These are phyloP conservation scores for Puffinus mauretanicus DNA, from an alignment of 2,113 vertebrate genomes.

Conservation along the genomic window DNA sequence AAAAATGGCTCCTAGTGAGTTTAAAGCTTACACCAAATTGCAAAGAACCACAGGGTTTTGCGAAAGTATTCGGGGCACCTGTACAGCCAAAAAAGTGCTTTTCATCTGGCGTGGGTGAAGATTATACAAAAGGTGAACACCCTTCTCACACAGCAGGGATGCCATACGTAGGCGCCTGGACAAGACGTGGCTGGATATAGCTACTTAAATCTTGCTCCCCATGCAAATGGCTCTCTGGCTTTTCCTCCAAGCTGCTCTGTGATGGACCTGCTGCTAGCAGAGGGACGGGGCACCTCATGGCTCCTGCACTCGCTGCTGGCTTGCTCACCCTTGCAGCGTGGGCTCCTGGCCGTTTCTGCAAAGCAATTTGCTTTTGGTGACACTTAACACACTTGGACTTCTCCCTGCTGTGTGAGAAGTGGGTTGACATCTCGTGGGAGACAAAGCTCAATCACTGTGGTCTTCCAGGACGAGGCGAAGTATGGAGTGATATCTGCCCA, in stretches of 20 bases:
- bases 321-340: not conserved
- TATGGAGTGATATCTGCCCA: not conserved
- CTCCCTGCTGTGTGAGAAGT: not conserved
- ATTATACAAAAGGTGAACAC: not conserved
- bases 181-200: not conserved
- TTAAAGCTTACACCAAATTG: not conserved
- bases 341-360: not conserved
- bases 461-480: not conserved
- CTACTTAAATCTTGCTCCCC: not conserved
- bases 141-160: not conserved
- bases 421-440: not conserved
- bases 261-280: not conserved
- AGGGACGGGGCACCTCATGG: not conserved
- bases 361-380: not conserved
- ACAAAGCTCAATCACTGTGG: not conserved
- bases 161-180: not conserved
- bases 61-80: not conserved
- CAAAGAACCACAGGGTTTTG: not conserved
- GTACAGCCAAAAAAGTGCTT: not conserved
- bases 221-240: not conserved
- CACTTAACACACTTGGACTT: not conserved
- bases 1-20: not conserved
- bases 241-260: not conserved
- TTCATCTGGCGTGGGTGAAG: not conserved
- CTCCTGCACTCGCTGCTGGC: accelerated